These are phyloP conservation scores for Zosterops hypoxanthus DNA, from an alignment of 2,113 vertebrate genomes.

Conservation along the genomic window DNA sequence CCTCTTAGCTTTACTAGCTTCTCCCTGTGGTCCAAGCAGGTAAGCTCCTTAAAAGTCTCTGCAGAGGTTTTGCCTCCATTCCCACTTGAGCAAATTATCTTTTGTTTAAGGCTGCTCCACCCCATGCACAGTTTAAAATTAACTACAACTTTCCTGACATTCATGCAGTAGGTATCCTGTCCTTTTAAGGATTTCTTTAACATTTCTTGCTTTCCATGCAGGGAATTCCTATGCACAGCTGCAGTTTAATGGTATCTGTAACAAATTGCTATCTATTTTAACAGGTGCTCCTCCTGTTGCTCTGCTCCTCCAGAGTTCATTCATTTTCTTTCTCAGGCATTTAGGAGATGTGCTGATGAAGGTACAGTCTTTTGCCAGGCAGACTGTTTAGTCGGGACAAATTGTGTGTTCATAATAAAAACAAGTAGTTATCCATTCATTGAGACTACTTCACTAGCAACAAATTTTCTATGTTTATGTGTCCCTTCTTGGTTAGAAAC, in stretches of 20 bases:
- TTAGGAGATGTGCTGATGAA: neutral
- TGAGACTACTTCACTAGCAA: neutral
- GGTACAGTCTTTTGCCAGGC: neutral
- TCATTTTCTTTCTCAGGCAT: neutral
- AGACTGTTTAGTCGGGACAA: neutral
- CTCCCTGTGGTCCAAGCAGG: neutral
- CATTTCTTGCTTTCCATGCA: neutral
- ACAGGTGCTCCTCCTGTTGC: constrained; percentile 36
- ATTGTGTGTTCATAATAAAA: neutral
- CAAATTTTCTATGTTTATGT: neutral
- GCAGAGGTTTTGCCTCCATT: neutral
- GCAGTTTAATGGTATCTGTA: constrained; percentile 22
- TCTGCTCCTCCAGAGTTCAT: neutral
- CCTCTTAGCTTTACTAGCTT: neutral
- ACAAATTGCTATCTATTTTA: constrained; percentile 60
- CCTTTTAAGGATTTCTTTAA: neutral
- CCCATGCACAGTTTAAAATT: neutral
- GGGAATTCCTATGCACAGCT: constrained; percentile 3
- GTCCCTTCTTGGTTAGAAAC: neutral
- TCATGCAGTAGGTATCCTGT: neutral
- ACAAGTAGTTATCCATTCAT: neutral
- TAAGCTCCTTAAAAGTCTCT: neutral
- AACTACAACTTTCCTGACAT: neutral
- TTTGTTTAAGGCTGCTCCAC: neutral
- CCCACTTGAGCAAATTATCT: neutral